These are phyloP conservation scores for Pachymerium ferrugineum DNA, from an alignment of 2,888 invertebrate species.

Conservation along the genomic window DNA sequence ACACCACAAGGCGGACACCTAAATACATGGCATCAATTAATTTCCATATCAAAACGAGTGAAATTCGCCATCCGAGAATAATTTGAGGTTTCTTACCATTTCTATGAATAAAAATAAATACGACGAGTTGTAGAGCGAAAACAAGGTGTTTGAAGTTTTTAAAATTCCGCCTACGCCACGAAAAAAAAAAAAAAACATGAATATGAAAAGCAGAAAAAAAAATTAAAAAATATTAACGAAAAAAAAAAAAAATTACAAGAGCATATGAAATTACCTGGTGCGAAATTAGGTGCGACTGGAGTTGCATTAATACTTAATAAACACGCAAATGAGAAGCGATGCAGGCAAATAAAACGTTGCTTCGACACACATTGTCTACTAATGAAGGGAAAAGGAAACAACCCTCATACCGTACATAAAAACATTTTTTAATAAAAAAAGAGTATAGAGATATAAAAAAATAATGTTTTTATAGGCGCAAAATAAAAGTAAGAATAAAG, in stretches of 20 bases:
- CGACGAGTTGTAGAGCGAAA: too few species aligned
- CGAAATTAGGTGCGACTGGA: background rate
- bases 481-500: too few species aligned
- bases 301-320: slow-evolving; percentile 18
- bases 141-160: too few species aligned
- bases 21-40: background rate
- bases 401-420: background rate
- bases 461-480: too few species aligned
- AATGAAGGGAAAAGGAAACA: background rate
- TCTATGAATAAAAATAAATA: background rate
- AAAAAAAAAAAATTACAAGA: background rate
- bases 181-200: background rate
- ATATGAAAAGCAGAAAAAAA: background rate
- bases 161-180: too few species aligned
- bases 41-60: background rate
- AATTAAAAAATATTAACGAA: background rate
- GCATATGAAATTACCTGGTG: background rate
- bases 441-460: too few species aligned
- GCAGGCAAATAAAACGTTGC: background rate
- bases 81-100: background rate
- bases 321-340: slow-evolving; percentile 21
- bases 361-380: background rate
- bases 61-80: background rate
- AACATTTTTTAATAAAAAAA: background rate
- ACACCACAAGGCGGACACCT: too few species aligned